A percentile compares a stretch with the other conserved stretches of the same genome.
Evolutionary conservation across 2,113 vertebrate genomes (phyloP).

Genomic region (Scytalopus superciliaris): DNA sequence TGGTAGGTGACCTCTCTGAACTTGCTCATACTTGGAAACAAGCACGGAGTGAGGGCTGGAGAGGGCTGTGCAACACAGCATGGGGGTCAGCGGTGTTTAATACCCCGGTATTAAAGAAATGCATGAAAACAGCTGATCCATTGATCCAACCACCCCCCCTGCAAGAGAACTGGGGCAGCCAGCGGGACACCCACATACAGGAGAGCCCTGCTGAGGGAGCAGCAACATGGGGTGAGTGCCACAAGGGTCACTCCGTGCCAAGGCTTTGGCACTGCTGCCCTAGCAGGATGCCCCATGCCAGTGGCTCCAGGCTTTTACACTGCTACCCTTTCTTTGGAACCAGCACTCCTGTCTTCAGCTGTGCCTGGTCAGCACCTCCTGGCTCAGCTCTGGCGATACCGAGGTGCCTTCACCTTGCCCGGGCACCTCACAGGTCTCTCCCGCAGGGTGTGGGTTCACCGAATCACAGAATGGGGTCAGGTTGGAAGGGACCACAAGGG

Average conservation of each 20-base stretch:
- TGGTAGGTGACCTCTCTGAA: neutral
- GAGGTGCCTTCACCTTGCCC: neutral
- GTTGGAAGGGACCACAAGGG: neutral
- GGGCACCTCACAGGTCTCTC: neutral
- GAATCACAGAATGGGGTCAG: neutral
- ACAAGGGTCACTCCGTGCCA: fast-evolving
- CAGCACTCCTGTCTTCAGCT: fast-evolving
- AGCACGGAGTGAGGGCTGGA: neutral
- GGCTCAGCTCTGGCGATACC: no score
- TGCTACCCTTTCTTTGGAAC: fast-evolving
- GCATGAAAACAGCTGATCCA: neutral
- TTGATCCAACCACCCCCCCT: fast-evolving
- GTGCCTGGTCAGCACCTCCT: neutral
- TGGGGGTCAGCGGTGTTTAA: fast-evolving
- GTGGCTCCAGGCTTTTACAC: no score
- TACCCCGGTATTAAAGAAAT: neutral
- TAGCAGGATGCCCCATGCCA: fast-evolving
- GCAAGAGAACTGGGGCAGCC: fast-evolving
- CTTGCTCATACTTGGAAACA: neutral
- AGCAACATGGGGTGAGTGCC: fast-evolving
- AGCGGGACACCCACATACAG: fast-evolving
- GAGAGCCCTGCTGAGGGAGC: neutral
- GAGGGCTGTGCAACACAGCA: fast-evolving
- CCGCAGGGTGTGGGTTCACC: fast-evolving
- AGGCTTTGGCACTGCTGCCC: fast-evolving